Percentiles rank a stretch among this genome's conserved stretches.
Evolutionary conservation across 1,140 invertebrate species (phyloP).

Genomic region (Danaus plexippus): DNA sequence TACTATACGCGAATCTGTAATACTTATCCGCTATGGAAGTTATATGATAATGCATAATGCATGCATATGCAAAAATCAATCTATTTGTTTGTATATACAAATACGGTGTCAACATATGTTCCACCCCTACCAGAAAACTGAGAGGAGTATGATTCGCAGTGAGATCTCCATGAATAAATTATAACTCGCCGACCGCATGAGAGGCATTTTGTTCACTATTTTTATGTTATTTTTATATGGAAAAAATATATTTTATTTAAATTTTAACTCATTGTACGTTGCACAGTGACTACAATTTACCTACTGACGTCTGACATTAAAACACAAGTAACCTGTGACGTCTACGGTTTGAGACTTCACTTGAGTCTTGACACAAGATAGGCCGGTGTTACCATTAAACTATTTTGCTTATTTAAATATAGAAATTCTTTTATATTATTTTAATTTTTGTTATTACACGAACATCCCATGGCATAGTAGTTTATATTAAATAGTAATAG

Average conservation of each 20-base stretch:
- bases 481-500: no score
- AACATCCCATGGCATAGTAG: no score
- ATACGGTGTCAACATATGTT: conserved; percentile 33
- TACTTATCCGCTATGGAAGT: no score
- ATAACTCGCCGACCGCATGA: conserved; percentile 57
- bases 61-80: conserved; percentile 3
- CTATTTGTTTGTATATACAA: neutral
- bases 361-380: no score
- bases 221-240: conserved; percentile 17
- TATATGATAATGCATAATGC: no score
- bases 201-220: conserved; percentile 42
- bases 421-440: no score
- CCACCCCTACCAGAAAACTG: conserved; percentile 54
- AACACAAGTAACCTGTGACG: no score
- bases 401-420: no score
- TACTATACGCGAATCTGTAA: no score
- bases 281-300: conserved; percentile 1
- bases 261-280: conserved; percentile 21
- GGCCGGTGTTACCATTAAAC: neutral
- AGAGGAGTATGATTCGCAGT: conserved; percentile 43
- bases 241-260: conserved; percentile 16
- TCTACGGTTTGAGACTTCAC: no score
- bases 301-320: no score
- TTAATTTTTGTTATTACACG: no score
- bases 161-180: conserved; percentile 60